Evolutionary conservation across 2,888 invertebrate species (phyloP), one percentile per base, ranked within the genome.

Genomic region (Andrena praecox): DNA sequence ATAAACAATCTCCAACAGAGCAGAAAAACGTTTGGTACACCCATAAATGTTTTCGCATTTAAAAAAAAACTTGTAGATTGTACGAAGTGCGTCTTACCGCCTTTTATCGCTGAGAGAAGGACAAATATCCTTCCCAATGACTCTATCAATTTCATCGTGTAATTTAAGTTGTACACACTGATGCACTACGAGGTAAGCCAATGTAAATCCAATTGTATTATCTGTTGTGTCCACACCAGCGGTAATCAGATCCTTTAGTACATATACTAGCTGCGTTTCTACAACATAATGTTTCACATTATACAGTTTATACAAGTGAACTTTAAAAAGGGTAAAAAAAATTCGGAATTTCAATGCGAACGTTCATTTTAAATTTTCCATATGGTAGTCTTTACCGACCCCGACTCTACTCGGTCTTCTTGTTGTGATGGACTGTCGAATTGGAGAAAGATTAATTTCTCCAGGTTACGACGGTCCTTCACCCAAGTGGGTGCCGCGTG

Each of bases 201-300:
- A 97, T 75, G 96, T 95, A 91, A 97, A 98, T 52, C 97, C 96
- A 90, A 98, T 94, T 35, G 96, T 96, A 92, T 97, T 97, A 72
- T 96, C 96, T 0, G 98, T 97, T 0, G 98, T 98, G 94, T 98
- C 98, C 0, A 97, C 97, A 0, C 98, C 98, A 42, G 98, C 98
- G 95, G 97, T 96, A 90, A 98, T 98, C 95, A 98, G 96, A 89
- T 98, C 98, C 95, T 98, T 95, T 88, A 97, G 97, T 88, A 97
- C 96, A 0, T 97, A 97, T 75, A 97, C 92, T 72, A 98, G 93
- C 89, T 98, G 97, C 2, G 96, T 95, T 92, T 98, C 97, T 85
- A 95, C 95, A 91, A 96, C 96, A 31, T 12, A 48, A 27, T 50
- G 27, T 24, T 12, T 42, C 42, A 42, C 42, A 16, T 16, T 42